Conservation (phyloP, 1,140 invertebrate genomes). For the Drosophila pseudoobscura region DNA sequence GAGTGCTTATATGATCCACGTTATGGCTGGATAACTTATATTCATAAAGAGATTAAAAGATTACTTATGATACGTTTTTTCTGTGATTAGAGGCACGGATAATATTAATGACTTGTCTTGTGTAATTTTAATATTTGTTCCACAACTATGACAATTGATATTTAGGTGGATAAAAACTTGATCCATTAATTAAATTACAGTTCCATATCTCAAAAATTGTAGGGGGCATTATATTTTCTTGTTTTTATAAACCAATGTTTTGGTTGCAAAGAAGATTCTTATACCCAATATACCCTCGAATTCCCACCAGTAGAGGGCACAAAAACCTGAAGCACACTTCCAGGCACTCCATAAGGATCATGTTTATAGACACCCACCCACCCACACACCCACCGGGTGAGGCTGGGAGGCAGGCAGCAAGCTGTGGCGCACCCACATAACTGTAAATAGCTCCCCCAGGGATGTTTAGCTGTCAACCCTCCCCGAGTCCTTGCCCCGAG, state of each 20-base stretch:
- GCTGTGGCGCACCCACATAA: slow-evolving; percentile 39
- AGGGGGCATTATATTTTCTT: too few species aligned
- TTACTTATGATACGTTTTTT: too few species aligned
- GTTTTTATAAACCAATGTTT: too few species aligned
- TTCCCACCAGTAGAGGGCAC: background rate
- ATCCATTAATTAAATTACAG: background rate
- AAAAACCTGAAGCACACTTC: slow-evolving; percentile 61
- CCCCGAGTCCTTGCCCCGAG: slow-evolving; percentile 19
- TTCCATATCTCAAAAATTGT: too few species aligned
- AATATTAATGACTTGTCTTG: too few species aligned
- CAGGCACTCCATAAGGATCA: slow-evolving; percentile 73
- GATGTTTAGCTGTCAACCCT: slow-evolving; percentile 81
- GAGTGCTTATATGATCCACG: too few species aligned
- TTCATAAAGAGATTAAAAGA: too few species aligned
- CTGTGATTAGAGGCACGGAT: too few species aligned
- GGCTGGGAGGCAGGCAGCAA: background rate
- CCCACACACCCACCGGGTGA: slow-evolving; percentile 10
- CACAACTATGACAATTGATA: background rate
- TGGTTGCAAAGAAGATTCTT: too few species aligned
- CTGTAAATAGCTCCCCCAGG: slow-evolving; percentile 81
- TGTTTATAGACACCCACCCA: slow-evolving; percentile 70
- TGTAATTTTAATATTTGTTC: too few species aligned
- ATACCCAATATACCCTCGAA: background rate
- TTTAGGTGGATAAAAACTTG: too few species aligned
- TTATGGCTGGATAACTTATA: too few species aligned